These are phyloP conservation scores for Cybosia mesomella DNA, from an alignment of 2,888 invertebrate genomes.

Conservation along the genomic window DNA sequence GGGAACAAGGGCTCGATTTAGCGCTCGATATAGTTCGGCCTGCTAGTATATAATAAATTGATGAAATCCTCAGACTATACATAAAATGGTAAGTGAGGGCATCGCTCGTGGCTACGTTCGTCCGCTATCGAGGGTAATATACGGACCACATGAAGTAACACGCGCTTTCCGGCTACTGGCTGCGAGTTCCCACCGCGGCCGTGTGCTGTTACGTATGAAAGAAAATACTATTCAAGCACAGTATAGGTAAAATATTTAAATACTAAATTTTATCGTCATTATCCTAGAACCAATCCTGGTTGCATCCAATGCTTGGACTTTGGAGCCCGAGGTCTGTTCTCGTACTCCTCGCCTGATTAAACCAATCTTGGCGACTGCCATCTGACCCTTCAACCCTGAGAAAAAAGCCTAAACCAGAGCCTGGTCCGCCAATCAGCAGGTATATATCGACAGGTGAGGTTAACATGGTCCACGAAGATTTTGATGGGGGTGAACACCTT, in stretches of 20 bases:
- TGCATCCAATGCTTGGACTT: too few relatives aligned
- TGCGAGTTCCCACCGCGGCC: conserved; percentile 65
- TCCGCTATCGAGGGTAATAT: conserved; percentile 67
- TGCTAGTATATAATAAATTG: not conserved
- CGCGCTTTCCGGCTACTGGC: conserved; percentile 67
- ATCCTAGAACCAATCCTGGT: not conserved
- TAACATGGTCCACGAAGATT: too few relatives aligned
- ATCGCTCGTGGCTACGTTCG: conserved; percentile 68
- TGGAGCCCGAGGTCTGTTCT: too few relatives aligned
- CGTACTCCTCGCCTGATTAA: too few relatives aligned
- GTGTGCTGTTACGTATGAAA: conserved; percentile 62
- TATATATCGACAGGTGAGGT: too few relatives aligned
- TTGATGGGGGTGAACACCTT: too few relatives aligned
- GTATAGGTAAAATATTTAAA: conserved; percentile 47
- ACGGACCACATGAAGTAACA: conserved; percentile 53
- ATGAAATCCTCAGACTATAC: conserved; percentile 55
- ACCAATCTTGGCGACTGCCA: too few relatives aligned
- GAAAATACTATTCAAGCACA: conserved; percentile 25
- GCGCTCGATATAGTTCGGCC: too few relatives aligned
- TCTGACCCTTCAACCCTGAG: too few relatives aligned
- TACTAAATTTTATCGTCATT: not conserved
- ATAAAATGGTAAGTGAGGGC: conserved; percentile 64
- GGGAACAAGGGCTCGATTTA: too few relatives aligned
- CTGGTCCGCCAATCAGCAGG: too few relatives aligned
- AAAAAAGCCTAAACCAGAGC: too few relatives aligned